Evolutionary conservation across 2,797 vertebrate genomes (phyloP), one percentile per base, ranked within the genome.

Genomic region (Coregonus suidteri): DNA sequence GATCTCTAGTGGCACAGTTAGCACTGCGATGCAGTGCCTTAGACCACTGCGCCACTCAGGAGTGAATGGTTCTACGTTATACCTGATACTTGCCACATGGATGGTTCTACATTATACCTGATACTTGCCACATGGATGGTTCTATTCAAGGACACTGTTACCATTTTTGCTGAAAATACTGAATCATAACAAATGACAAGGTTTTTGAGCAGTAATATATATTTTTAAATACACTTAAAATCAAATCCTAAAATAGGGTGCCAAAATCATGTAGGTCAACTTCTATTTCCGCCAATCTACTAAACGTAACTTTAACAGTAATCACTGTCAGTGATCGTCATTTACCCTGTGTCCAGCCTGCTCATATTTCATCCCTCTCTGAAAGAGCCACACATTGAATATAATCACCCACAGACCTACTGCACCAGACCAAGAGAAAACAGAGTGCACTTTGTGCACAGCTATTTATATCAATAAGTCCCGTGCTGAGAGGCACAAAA

Each of bases 381-480:
- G 91, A 93, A 93, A 91, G 91, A 92, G 87, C 84, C 85, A 88
- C 90, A 90, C 91, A 90, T 90, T 89, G 92, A 91, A 85, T 93
- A 90, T 92, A 92, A 93, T 93, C 92, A 31, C 69, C 16, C 41
- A 41, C 92, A 92, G 91, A 91, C 91, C 87, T 89, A 89, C 91
- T 87, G 88, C 89, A 91, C 93, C 92, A 93, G 92, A 92, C 90
- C 92, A 92, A 91, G 88, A 90, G 92, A 95, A 93, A 95, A 93
- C 92, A 94, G 92, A 94, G 93, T 94, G 93, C 93, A 95, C 94
- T 95, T 95, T 95, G 94, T 93, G 92, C 91, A 91, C 92, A 93
- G 93, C 94, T 95, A 95, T 95, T 95, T 95, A 95, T 95, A 95
- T 95, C 93, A 95, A 94, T 95, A 95, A 95, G 94, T 93, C 93